Evolutionary conservation across 2,888 invertebrate species (phyloP), one percentile per base, ranked within the genome.

Genomic region (Callyntrura sp.): DNA sequence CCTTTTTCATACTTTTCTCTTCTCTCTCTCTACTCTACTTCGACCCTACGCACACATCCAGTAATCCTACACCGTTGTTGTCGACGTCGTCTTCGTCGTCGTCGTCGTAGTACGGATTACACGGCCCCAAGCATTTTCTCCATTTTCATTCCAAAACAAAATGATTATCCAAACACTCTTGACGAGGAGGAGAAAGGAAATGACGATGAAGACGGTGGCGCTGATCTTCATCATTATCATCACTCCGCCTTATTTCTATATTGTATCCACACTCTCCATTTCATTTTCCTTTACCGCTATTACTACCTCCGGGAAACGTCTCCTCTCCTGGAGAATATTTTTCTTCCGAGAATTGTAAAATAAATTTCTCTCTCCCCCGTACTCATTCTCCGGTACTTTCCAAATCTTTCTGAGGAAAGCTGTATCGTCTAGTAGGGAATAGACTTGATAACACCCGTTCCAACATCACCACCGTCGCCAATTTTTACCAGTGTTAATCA

Each of bases 61-160:
- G n/a, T n/a, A n/a, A n/a, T n/a, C n/a, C n/a, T n/a, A n/a, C n/a
- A n/a, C n/a, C n/a, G n/a, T n/a, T n/a, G n/a, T n/a, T n/a, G n/a
- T n/a, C n/a, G n/a, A n/a, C n/a, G n/a, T n/a, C n/a, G n/a, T n/a
- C n/a, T n/a, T n/a, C n/a, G n/a, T n/a, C n/a, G n/a, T 65, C 65
- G 17, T 25, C 70, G 14, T 12, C 17, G 25, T 4, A 5, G 25
- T n/a, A 23, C 11, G 23, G 62, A 25, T 65, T 25, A 28, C 65
- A 8, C 65, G 12, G 65, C 25, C 14, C 65, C 11, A 25, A 12
- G 12, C 11, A 65, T 65, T 65, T 65, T n/a, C n/a, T 28, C 28
- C n/a, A 14, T 11, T 65, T 28, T 65, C 65, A 65, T 65, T 25
- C n/a, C 25, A 0, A 65, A 65, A 65, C 65, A 65, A 28, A 65